A percentile compares a stretch with the other conserved stretches of the same genome.
phyloP scores from a whole-genome alignment of 2,888 invertebrate genomes.

The Ceraclea dissimilis region DNA sequence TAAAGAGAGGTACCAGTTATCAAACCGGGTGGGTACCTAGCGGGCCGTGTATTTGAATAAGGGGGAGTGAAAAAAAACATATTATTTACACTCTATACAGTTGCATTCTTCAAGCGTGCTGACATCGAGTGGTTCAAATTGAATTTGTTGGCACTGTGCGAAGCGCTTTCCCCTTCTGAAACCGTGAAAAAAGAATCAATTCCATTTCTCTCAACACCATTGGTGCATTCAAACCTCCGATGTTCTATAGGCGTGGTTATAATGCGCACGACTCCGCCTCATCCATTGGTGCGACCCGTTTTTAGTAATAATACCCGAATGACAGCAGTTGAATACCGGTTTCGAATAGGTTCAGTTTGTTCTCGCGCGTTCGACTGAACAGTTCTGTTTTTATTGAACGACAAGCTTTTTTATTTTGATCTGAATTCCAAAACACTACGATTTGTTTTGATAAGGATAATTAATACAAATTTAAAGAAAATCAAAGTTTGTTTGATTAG shows the following conservation, averaged over 20 bases:
- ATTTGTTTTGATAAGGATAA: too few relatives aligned
- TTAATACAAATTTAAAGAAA: neutral
- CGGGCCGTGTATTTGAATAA: constrained; percentile 1
- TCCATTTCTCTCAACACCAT: constrained; percentile 10
- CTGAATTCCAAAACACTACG: neutral
- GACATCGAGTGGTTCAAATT: constrained; percentile 27
- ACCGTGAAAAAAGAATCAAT: constrained; percentile 18
- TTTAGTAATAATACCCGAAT: constrained; percentile 30
- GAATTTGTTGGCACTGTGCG: constrained; percentile 35
- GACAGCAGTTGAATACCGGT: constrained; percentile 33
- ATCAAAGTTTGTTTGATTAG: neutral
- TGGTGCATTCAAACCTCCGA: constrained; percentile 25
- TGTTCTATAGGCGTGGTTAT: constrained; percentile 10
- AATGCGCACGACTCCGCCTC: constrained; percentile 7
- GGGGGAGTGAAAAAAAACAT: constrained; percentile 3
- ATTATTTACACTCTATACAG: constrained; percentile 3
- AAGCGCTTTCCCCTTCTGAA: constrained; percentile 40
- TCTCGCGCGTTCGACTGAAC: constrained; percentile 43
- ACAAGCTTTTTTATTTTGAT: constrained; percentile 17
- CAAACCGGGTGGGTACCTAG: too few relatives aligned
- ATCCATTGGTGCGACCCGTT: constrained; percentile 6
- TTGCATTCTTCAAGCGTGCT: constrained; percentile 17
- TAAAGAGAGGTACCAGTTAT: too few relatives aligned
- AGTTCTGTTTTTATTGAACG: constrained; percentile 28
- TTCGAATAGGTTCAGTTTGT: constrained; percentile 35